Evolutionary conservation across 1,140 invertebrate species (phyloP).

Genomic region (Procambarus virginalis): DNA sequence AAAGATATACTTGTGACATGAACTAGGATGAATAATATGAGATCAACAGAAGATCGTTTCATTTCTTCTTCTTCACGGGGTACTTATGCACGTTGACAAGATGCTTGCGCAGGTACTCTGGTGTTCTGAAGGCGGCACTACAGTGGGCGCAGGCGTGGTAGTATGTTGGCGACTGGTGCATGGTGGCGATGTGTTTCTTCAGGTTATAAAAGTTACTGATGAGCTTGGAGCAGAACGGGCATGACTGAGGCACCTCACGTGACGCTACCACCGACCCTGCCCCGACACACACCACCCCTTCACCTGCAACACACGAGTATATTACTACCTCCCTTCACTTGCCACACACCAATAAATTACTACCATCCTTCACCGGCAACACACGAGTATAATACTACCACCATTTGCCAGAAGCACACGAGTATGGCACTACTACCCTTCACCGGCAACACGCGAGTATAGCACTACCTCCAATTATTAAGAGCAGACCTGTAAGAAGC

Average conservation of each 20-base stretch:
- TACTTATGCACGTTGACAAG: conserved; percentile 70
- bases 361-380: background rate
- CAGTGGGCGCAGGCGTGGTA: conserved; percentile 70
- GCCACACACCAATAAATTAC: conserved; percentile 2
- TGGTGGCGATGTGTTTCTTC: conserved; percentile 70
- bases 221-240: conserved; percentile 69
- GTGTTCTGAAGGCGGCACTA: conserved; percentile 69
- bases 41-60: conserved; percentile 39
- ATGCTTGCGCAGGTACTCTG: conserved; percentile 70
- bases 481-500: too few relatives aligned
- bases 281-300: conserved; percentile 66
- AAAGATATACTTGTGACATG: conserved; percentile 30
- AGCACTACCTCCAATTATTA: background rate
- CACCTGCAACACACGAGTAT: conserved; percentile 56
- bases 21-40: conserved; percentile 39
- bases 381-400: background rate
- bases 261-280: conserved; percentile 55
- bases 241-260: conserved; percentile 68
- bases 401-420: background rate
- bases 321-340: conserved; percentile 31
- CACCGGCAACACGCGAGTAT: background rate
- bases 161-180: conserved; percentile 68
- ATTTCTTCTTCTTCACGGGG: conserved; percentile 70
- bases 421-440: background rate
- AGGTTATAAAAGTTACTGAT: conserved; percentile 71